phyloP scores from a whole-genome alignment of 2,888 invertebrate genomes.

The Tetragonisca angustula region DNA sequence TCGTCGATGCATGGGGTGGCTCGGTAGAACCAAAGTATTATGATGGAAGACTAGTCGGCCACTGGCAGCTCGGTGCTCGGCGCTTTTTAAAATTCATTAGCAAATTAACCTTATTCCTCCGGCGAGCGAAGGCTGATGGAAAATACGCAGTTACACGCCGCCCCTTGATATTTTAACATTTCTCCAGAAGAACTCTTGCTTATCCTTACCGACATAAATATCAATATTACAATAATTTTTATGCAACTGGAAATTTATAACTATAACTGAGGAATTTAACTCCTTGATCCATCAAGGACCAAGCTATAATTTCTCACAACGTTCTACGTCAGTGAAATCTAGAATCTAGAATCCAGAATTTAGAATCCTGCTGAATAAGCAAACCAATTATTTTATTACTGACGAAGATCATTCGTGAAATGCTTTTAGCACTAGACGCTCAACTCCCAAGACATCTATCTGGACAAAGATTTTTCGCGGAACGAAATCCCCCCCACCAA shows the following conservation, averaged over 20 bases:
- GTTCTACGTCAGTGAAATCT: too few relatives aligned
- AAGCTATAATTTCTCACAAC: too few relatives aligned
- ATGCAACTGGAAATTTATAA: too few relatives aligned
- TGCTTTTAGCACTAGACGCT: too few relatives aligned
- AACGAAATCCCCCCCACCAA: not conserved
- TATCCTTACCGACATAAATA: not conserved
- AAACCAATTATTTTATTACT: too few relatives aligned
- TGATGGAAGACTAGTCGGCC: conserved; percentile 66
- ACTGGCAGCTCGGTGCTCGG: conserved; percentile 27
- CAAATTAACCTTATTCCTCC: conserved; percentile 68
- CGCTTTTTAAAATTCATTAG: conserved; percentile 76
- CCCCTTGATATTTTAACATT: not conserved
- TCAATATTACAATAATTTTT: not conserved
- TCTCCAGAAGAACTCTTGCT: not conserved
- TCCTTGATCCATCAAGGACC: too few relatives aligned
- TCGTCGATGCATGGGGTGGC: conserved; percentile 43
- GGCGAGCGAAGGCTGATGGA: not conserved
- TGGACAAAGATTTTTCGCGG: not conserved
- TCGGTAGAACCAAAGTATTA: conserved; percentile 71
- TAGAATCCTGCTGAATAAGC: too few relatives aligned
- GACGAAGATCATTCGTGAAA: too few relatives aligned
- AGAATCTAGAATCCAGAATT: too few relatives aligned
- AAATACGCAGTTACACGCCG: not conserved
- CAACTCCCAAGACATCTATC: not conserved
- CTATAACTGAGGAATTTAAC: too few relatives aligned